Base-by-base conservation (phyloP, 2,113 vertebrate genomes). In the Tympanuchus pallidicinctus region DNA sequence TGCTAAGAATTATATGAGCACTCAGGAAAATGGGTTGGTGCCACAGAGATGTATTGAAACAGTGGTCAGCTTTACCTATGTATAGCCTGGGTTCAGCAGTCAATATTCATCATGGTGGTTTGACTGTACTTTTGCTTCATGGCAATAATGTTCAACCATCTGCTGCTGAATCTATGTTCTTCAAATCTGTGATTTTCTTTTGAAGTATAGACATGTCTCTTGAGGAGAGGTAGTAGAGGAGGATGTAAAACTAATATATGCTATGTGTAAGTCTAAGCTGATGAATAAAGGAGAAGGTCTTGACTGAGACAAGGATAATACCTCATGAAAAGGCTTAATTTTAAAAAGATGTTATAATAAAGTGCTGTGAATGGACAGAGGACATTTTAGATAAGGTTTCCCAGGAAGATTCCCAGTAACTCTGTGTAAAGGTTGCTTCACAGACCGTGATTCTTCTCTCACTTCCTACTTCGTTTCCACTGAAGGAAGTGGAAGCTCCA, bases 81-180 rank as follows among this genome's bases (percentile, higher is more conserved):
- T 75, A 52, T 75, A 52, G 7, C 40, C 22, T 45, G 30, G 6
- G 16, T 82, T 75, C 61, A 74, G 22, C 25, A 57, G 15, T 63
- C 13, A 10, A 12, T 64, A 52, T 27, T 83, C 0, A 0, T 5
- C 2, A 12, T n/a, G 5, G 36, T 21, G 56, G 15, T 18, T 43
- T 11, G 11, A n/a, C 43, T 75, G 28, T 81, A 32, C 43, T 78
- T 90, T 86, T 88, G 15, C 74, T 65, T 22, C 60, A 52, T 57
- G 34, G 11, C 32, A 89, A 32, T 54, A 92, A 59, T 40, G 71
- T 57, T 87, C n/a, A 88, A 84, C 19, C 18, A 47, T 83, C 70
- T 84, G 65, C 48, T 94, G 24, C 61, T 43, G 52, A 88, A 67
- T 78, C 32, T 81, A 66, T 16, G 43, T 16, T 84, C 56, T 82